These are phyloP conservation scores for Promerops cafer DNA, from an alignment of 2,113 vertebrate species.

Conservation along the genomic window DNA sequence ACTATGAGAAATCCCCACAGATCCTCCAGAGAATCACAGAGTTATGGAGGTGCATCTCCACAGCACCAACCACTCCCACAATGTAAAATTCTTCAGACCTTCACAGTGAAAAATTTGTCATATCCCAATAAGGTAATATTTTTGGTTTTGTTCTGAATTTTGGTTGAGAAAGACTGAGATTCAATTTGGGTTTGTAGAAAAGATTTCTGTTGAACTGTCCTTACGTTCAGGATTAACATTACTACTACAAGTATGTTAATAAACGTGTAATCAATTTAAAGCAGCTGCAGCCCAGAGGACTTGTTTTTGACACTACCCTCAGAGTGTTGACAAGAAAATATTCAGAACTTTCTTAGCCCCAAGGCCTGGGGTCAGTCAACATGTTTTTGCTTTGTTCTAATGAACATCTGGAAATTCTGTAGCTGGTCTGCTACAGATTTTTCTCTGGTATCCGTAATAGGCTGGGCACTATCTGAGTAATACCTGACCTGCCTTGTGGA, in stretches of 20 bases:
- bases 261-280: not conserved
- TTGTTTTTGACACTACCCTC: not conserved
- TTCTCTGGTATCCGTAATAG: not conserved
- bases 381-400: not conserved
- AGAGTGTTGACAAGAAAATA: not conserved
- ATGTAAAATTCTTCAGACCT: not conserved
- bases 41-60: fast-evolving
- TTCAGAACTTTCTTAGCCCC: not conserved
- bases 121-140: not conserved
- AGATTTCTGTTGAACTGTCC: not conserved
- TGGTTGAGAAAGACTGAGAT: not conserved
- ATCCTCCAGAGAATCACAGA: not conserved
- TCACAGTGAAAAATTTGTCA: not conserved
- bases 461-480: not conserved
- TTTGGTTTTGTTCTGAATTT: not conserved
- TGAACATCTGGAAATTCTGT: not conserved
- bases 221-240: not conserved
- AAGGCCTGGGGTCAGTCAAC: not conserved
- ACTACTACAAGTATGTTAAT: not conserved
- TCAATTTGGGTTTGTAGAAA: not conserved
- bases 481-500: not conserved
- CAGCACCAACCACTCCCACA: not conserved
- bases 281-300: not conserved
- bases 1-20: not conserved
- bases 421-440: not conserved